These are phyloP conservation scores for Dipus sagitta DNA, from an alignment of 2,797 vertebrate genomes.

Conservation along the genomic window DNA sequence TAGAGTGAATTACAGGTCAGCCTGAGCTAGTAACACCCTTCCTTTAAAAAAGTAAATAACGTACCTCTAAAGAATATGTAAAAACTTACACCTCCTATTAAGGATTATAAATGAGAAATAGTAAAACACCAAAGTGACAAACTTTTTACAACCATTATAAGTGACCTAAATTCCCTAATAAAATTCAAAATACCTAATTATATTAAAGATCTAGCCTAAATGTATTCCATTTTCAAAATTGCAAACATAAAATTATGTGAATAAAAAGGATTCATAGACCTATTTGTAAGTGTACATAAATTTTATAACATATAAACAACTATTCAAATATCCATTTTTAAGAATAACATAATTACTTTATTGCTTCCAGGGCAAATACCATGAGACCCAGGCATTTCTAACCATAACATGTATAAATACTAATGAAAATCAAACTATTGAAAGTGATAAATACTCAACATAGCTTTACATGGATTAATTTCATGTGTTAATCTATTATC, in stretches of 20 bases:
- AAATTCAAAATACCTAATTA: neutral
- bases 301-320: neutral
- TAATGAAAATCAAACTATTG: neutral
- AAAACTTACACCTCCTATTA: neutral
- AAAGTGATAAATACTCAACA: neutral
- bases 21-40: too few species aligned
- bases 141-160: neutral
- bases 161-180: neutral
- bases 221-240: neutral
- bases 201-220: constrained; percentile 11
- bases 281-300: neutral
- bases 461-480: neutral
- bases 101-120: constrained; percentile 42
- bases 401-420: neutral
- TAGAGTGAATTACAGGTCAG: too few species aligned
- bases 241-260: neutral
- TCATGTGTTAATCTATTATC: neutral
- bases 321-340: neutral
- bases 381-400: neutral
- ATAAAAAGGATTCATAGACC: neutral
- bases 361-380: neutral
- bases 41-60: neutral
- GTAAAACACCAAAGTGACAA: neutral
- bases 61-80: neutral
- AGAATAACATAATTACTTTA: neutral